Conservation (phyloP, 2,797 vertebrate species). For the Lepus townsendii region DNA sequence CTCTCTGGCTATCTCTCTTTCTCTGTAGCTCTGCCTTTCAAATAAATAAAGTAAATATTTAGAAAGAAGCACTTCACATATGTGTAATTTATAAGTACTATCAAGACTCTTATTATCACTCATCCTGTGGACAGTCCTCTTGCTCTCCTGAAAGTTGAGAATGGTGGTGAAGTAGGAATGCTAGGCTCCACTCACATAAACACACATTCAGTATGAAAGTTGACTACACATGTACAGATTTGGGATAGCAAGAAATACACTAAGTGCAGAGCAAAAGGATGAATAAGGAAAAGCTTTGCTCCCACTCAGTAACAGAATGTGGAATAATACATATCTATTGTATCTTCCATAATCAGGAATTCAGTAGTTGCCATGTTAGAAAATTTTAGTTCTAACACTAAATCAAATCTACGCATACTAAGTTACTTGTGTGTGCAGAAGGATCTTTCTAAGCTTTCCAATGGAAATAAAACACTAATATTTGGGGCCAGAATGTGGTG, state of each 20-base stretch:
- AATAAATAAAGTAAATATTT: no score
- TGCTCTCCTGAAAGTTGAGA: not conserved
- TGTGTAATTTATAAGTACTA: no score
- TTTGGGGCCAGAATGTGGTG: not conserved
- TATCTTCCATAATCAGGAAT: not conserved
- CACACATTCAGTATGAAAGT: not conserved
- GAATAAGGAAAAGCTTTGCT: not conserved
- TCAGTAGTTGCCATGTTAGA: not conserved
- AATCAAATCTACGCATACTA: not conserved
- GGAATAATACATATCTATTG: not conserved
- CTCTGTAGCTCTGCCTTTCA: no score
- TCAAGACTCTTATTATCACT: not conserved
- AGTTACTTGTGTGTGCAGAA: not conserved
- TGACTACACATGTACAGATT: not conserved
- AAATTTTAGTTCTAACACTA: slow-evolving; percentile 25
- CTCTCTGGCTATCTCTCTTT: no score
- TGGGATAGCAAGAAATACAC: not conserved
- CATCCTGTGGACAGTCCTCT: not conserved
- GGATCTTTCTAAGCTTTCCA: not conserved
- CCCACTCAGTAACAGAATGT: not conserved
- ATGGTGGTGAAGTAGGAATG: not conserved
- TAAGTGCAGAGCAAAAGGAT: not conserved
- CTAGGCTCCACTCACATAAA: not conserved
- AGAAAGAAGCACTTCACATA: no score
- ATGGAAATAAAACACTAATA: not conserved